A percentile compares a stretch with the other conserved stretches of the same genome.
Evolutionary conservation across 2,113 vertebrate species (phyloP).

Genomic region (Cranoglanis bouderius): DNA sequence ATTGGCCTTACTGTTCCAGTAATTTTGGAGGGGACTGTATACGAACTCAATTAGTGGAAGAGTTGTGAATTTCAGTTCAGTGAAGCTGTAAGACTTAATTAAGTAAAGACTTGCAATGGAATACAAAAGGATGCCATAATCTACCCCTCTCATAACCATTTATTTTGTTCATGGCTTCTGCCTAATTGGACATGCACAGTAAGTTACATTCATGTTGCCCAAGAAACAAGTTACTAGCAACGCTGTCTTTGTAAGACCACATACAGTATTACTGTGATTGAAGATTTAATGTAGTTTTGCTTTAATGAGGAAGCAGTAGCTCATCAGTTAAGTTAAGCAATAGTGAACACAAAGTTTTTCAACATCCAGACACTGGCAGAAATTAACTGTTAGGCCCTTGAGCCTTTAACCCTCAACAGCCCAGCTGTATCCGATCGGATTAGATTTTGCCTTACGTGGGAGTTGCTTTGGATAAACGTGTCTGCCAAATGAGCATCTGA

Average conservation of each 20-base stretch:
- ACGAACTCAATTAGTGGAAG: not conserved
- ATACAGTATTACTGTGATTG: slow-evolving; percentile 1
- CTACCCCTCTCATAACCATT: not conserved
- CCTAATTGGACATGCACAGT: slow-evolving; percentile 5
- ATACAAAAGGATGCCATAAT: not conserved
- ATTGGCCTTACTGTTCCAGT: no score
- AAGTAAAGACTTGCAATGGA: not conserved
- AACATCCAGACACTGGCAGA: slow-evolving; percentile 5
- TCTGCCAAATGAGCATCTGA: slow-evolving; percentile 4
- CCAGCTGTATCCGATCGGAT: not conserved
- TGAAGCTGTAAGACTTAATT: slow-evolving; percentile 9
- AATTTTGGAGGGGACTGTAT: not conserved
- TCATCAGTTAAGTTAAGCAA: not conserved
- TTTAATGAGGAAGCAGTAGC: slow-evolving; percentile 4
- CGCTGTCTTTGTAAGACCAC: not conserved
- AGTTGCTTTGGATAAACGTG: not conserved
- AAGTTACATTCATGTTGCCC: slow-evolving; percentile 6
- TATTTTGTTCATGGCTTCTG: slow-evolving; percentile 12
- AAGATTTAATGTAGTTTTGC: slow-evolving; percentile 9
- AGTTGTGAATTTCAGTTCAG: not conserved
- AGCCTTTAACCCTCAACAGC: not conserved
- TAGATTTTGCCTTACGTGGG: not conserved
- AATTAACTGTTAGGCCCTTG: not conserved
- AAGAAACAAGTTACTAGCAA: slow-evolving; percentile 4
- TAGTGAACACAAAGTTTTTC: slow-evolving; percentile 5